A percentile compares a stretch with the other conserved stretches of the same genome.
Conservation (phyloP, 2,113 vertebrate genomes). For the Eurystomus gularis region DNA sequence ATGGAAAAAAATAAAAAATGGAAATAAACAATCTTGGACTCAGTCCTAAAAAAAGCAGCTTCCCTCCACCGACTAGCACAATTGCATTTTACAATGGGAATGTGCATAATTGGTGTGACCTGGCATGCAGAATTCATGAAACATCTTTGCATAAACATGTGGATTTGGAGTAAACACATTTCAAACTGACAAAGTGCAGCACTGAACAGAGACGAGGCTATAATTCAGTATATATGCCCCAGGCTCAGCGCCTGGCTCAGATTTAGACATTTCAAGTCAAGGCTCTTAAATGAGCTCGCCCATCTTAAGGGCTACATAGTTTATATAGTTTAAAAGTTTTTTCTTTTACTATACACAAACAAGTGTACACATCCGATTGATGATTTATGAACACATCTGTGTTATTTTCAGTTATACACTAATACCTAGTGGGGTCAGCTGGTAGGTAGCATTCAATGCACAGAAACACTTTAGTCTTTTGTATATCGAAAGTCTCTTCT, state of each 20-base stretch:
- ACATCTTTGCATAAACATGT: not conserved
- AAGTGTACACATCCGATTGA: fast-evolving
- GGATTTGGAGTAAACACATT: not conserved
- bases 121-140: not conserved
- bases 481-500: not conserved
- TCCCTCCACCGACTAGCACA: not conserved
- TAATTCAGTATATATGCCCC: fast-evolving
- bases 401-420: not conserved
- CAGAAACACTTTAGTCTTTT: not conserved
- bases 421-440: not conserved
- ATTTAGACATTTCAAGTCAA: not conserved
- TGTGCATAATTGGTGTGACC: not conserved
- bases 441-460: fast-evolving
- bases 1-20: not conserved
- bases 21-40: not conserved
- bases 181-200: not conserved
- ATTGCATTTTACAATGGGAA: not conserved
- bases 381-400: not conserved
- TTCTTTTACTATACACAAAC: not conserved
- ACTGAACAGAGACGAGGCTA: not conserved
- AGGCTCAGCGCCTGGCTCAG: not conserved
- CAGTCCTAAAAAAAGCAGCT: not conserved
- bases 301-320: not conserved
- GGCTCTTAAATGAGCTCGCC: not conserved
- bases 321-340: not conserved